Percentiles rank a stretch among this genome's conserved stretches.
These are phyloP conservation scores for Taxidea taxus DNA, from an alignment of 2,113 vertebrate species.

Conservation along the genomic window DNA sequence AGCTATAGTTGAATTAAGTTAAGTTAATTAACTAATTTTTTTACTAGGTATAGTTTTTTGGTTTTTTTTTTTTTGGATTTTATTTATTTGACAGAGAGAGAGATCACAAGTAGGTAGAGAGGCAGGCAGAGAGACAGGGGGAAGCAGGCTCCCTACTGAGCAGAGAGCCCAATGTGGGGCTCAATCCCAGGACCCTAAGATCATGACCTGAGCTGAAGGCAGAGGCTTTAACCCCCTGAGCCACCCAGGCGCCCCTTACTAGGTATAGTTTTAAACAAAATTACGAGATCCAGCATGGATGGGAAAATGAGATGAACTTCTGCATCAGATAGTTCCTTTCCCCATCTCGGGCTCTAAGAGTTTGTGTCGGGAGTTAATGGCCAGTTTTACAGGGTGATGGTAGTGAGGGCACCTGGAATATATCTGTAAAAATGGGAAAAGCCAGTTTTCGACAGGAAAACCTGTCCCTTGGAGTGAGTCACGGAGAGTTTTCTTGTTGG, in stretches of 20 bases:
- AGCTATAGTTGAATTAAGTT: background rate
- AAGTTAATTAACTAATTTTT: too few relatives aligned
- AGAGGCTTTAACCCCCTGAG: too few relatives aligned
- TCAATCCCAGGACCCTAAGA: too few relatives aligned
- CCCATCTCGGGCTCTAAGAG: background rate
- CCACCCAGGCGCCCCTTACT: background rate
- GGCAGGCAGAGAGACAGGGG: too few relatives aligned
- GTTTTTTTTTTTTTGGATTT: too few relatives aligned
- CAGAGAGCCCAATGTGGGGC: too few relatives aligned
- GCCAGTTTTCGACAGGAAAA: background rate
- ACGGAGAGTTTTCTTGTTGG: background rate
- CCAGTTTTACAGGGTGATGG: background rate
- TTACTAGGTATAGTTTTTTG: background rate
- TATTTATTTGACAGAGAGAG: too few relatives aligned
- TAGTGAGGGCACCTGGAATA: background rate
- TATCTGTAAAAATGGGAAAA: background rate
- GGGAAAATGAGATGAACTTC: background rate
- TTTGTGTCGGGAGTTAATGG: background rate
- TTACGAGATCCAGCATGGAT: background rate
- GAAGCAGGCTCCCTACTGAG: too few relatives aligned
- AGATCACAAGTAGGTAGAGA: too few relatives aligned
- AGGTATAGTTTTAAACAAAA: background rate
- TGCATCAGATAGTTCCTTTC: background rate
- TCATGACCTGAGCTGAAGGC: too few relatives aligned
- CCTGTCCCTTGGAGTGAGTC: background rate